A percentile compares a stretch with the other conserved stretches of the same genome.
Conservation (phyloP, 2,113 vertebrate genomes). For the Tonatia bakeri region DNA sequence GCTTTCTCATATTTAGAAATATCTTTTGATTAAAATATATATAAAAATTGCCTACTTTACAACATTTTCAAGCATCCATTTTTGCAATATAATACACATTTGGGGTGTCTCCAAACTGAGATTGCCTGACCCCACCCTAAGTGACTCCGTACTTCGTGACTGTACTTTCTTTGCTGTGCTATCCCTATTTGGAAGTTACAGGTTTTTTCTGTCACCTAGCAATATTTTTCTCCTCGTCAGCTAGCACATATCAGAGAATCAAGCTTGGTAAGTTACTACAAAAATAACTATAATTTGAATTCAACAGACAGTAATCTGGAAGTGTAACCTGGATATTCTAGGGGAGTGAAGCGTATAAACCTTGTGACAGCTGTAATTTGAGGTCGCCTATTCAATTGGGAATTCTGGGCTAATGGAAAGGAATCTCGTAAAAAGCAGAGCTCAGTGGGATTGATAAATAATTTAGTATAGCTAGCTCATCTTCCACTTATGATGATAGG, state of each 20-base stretch:
- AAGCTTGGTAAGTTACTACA: conserved; percentile 1
- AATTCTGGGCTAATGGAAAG: neutral
- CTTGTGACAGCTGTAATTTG: neutral
- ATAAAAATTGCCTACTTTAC: neutral
- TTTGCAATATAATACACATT: neutral
- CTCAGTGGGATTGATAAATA: conserved; percentile 22
- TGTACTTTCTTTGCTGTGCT: neutral
- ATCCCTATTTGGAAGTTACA: neutral
- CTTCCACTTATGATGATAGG: neutral
- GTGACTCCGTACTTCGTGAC: neutral
- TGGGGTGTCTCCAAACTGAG: neutral
- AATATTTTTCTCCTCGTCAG: neutral
- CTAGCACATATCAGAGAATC: neutral
- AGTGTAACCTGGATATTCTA: neutral
- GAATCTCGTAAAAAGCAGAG: conserved; percentile 7
- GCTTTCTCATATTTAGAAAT: neutral
- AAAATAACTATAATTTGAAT: neutral
- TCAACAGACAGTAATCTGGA: neutral
- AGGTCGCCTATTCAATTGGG: neutral
- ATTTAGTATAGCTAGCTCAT: conserved; percentile 8
- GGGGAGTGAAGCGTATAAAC: neutral
- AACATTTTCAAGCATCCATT: neutral
- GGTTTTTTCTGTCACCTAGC: neutral
- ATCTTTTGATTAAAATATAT: conserved; percentile 25
- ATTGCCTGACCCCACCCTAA: neutral